Evolutionary conservation across 2,888 invertebrate species (phyloP).

Genomic region (Sinhomidia bicolor): DNA sequence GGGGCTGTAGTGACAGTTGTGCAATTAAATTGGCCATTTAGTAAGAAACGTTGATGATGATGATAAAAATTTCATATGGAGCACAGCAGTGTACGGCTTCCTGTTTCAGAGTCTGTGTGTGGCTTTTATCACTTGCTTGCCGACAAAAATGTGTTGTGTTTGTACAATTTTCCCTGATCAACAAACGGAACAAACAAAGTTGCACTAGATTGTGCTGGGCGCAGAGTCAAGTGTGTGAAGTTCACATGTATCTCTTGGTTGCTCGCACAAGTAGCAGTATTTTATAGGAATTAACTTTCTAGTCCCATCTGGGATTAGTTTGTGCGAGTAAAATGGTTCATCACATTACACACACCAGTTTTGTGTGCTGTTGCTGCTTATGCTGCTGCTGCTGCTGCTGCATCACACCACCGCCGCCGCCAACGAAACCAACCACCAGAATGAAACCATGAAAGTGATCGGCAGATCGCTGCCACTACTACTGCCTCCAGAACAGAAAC

Average conservation of each 20-base stretch:
- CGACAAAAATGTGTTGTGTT: no score
- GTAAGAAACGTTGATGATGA: not conserved
- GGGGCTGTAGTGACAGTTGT: not conserved
- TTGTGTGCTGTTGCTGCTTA: no score
- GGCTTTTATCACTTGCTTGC: no score
- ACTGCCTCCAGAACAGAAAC: not conserved
- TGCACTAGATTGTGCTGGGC: not conserved
- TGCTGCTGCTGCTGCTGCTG: no score
- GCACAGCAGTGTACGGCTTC: no score
- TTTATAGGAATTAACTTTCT: conserved; percentile 38
- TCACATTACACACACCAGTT: conserved; percentile 7
- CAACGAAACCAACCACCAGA: not conserved
- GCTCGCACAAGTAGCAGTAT: no score
- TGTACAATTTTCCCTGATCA: not conserved
- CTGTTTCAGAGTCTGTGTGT: no score
- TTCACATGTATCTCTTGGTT: not conserved
- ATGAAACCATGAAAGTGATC: conserved; percentile 35
- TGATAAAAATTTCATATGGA: no score
- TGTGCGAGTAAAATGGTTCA: conserved; percentile 25
- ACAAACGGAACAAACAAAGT: not conserved
- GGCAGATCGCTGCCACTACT: not conserved
- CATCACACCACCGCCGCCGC: not conserved
- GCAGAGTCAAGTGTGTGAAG: no score
- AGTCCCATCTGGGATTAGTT: conserved; percentile 54
- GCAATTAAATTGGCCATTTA: conserved; percentile 44